Base-by-base conservation (phyloP, 92 coral and sea anemone species). In the Zoanthus sansibaricus region DNA sequence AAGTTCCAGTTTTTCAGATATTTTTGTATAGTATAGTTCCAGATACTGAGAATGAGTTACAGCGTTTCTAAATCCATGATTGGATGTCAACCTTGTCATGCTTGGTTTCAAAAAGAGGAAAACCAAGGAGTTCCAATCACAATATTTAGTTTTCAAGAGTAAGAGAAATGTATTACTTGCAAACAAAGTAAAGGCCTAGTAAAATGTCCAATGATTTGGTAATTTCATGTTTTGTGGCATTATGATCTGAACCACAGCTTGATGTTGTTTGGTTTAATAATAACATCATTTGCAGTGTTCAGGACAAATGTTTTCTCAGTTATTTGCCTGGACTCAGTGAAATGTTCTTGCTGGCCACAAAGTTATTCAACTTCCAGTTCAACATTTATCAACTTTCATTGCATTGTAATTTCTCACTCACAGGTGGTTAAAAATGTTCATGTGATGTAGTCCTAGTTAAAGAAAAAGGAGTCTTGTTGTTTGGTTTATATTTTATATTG, bases 131-230 rank as follows among this genome's bases (percentile, higher is more conserved):
- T 64, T 64, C 71, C 71, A 64, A 16, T 15, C 71, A 64, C 8
- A 64, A 64, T 64, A 68, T 7, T 68, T 68, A 68, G 45, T 64
- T 68, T 68, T 68, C 73, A 31, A 68, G 73, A 68, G 45, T 68
- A 25, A 68, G 73, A 13, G 73, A 68, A 68, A 68, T 68, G 44
- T 68, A 68, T 68, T 68, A 68, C 73, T 68, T 68, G 13, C 6
- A 68, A 68, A 68, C 73, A 68, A 68, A 68, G 73, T 68, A 68
- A 68, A 68, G 45, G 45, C 73, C 73, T 68, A 45, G 73, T 68
- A 25, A 68, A 68, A 68, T 68, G 73, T 68, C 44, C 44, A 31
- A 68, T 68, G 44, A 68, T 21, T 21, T 5, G 44, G 12, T 49
- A 68, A 68, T 68, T 21, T 68, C 71, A 66, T 18, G 71, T 66